Conservation (phyloP, 2,888 invertebrate species). For the Brassicogethes aeneus region DNA sequence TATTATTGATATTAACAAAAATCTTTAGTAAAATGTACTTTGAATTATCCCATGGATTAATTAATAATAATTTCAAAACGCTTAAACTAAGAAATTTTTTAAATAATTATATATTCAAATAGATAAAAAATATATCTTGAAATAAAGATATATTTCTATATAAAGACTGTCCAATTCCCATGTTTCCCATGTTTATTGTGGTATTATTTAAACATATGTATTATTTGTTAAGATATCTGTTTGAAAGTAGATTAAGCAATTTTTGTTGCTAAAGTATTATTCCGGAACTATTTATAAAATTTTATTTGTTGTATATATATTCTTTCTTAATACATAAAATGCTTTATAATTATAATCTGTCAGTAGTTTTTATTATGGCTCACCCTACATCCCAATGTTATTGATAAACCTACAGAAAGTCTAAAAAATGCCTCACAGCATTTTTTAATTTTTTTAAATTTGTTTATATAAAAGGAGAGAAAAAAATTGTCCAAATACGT, state of each 20-base stretch:
- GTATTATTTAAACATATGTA: background rate
- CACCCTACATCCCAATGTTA: no score
- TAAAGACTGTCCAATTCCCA: constrained; percentile 4
- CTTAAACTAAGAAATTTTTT: background rate
- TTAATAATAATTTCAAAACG: no score
- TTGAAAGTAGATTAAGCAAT: background rate
- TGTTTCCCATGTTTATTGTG: background rate
- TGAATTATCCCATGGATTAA: no score
- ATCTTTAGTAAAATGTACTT: no score
- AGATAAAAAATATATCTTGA: background rate
- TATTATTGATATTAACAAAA: background rate
- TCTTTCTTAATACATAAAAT: constrained; percentile 26
- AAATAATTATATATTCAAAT: background rate
- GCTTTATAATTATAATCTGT: constrained; percentile 14
- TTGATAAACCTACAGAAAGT: no score
- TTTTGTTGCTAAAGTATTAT: constrained; percentile 1
- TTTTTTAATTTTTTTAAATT: no score
- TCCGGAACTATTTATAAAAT: background rate
- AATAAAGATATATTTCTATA: constrained; percentile 6
- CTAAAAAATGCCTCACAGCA: no score
- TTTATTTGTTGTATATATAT: constrained; percentile 25
- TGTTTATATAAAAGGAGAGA: no score
- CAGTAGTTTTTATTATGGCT: no score
- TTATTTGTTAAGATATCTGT: background rate
- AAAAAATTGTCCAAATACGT: no score